Conservation (phyloP, 2,113 vertebrate genomes). For the Recurvirostra avosetta region DNA sequence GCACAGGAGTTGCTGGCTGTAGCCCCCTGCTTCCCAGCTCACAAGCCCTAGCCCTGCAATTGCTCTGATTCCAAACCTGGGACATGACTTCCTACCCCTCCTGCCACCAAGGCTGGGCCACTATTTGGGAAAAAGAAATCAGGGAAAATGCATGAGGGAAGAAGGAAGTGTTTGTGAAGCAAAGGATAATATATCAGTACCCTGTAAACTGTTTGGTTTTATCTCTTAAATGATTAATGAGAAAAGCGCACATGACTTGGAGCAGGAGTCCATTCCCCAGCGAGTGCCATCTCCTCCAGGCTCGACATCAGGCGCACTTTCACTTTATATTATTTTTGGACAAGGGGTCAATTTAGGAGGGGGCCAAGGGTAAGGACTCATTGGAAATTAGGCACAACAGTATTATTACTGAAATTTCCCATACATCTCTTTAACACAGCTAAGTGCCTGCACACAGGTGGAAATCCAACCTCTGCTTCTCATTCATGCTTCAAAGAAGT, state of each 20-base stretch:
- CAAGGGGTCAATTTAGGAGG: not conserved
- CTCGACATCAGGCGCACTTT: not conserved
- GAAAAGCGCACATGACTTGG: not conserved
- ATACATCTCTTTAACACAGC: not conserved
- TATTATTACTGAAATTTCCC: not conserved
- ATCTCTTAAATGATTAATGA: not conserved
- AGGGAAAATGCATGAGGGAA: not conserved
- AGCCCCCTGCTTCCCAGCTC: not conserved
- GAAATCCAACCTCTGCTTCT: not conserved
- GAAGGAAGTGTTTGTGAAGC: not conserved
- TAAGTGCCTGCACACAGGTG: not conserved
- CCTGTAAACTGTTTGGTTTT: not conserved
- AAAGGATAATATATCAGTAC: not conserved
- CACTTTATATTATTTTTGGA: not conserved
- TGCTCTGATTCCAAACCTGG: not conserved
- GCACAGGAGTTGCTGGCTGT: not conserved
- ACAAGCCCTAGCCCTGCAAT: not conserved
- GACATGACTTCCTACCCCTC: accelerated
- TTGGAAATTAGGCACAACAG: not conserved
- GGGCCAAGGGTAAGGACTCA: not conserved
- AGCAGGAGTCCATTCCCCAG: not conserved
- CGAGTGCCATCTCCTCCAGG: not conserved
- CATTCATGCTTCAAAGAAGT: not conserved
- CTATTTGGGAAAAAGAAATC: not conserved
- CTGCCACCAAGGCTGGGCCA: not conserved